phyloP scores from a whole-genome alignment of 2,888 invertebrate species.

The Dione vanillae region DNA sequence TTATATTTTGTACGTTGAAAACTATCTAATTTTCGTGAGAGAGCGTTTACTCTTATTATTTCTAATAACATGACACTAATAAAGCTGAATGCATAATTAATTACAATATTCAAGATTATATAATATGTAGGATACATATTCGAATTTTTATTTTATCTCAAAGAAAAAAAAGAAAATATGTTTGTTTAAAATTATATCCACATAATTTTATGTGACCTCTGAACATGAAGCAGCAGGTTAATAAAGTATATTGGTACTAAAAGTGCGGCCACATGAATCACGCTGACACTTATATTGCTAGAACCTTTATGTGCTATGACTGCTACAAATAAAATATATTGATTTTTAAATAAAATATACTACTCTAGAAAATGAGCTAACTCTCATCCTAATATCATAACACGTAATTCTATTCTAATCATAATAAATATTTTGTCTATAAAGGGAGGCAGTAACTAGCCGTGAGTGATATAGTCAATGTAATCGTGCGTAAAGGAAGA shows the following conservation, averaged over 20 bases:
- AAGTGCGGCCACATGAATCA: slow-evolving; percentile 38
- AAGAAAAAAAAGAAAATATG: not conserved
- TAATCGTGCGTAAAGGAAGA: too few relatives aligned
- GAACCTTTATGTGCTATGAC: slow-evolving; percentile 37
- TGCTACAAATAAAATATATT: slow-evolving; percentile 20
- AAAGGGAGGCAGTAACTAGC: too few relatives aligned
- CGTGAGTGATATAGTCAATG: too few relatives aligned
- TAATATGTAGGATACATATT: too few relatives aligned
- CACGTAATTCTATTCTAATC: too few relatives aligned
- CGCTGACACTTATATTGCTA: slow-evolving; percentile 40
- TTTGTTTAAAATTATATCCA: not conserved
- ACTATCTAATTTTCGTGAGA: not conserved
- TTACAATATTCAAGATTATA: not conserved
- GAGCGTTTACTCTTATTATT: not conserved
- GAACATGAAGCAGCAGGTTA: not conserved
- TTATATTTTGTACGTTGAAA: slow-evolving; percentile 22
- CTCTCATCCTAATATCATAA: too few relatives aligned
- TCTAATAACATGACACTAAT: not conserved
- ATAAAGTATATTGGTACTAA: slow-evolving; percentile 2
- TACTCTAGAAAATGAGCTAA: not conserved
- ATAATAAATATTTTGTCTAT: too few relatives aligned
- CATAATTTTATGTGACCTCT: not conserved
- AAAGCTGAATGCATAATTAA: not conserved
- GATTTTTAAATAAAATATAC: slow-evolving; percentile 14
- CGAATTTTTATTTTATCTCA: not conserved